These are phyloP conservation scores for Drosophila fulvimacula DNA, from an alignment of 2,888 invertebrate genomes.

Conservation along the genomic window DNA sequence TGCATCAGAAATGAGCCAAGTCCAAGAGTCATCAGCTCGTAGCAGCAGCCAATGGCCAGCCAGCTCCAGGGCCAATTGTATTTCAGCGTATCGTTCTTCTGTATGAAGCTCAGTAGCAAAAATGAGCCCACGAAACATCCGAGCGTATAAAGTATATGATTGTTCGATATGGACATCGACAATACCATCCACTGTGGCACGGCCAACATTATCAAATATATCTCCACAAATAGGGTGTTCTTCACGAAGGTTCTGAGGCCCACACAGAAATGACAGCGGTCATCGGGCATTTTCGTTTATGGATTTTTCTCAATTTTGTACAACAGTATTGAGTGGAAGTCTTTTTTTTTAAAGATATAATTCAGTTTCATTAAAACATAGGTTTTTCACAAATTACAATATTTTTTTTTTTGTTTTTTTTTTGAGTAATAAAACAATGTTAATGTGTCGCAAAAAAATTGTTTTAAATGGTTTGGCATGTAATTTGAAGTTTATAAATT, in stretches of 20 bases:
- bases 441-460: neutral
- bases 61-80: slow-evolving; percentile 39
- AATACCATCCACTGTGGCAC: slow-evolving; percentile 58
- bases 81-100: slow-evolving; percentile 28
- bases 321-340: neutral
- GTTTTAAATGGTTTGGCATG: neutral
- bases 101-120: slow-evolving; percentile 36
- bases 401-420: neutral
- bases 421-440: slow-evolving; percentile 2
- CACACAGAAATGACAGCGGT: neutral
- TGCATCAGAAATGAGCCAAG: slow-evolving; percentile 39
- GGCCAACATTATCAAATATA: slow-evolving; percentile 21
- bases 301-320: neutral
- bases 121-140: slow-evolving; percentile 22
- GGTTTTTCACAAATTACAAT: neutral
- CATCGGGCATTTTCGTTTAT: slow-evolving; percentile 21
- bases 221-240: neutral
- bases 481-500: neutral
- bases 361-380: neutral
- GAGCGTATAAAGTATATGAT: slow-evolving; percentile 35
- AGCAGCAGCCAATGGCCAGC: slow-evolving; percentile 29
- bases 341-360: neutral
- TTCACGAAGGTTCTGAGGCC: slow-evolving; percentile 24
- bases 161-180: slow-evolving; percentile 11
- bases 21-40: slow-evolving; percentile 56